Evolutionary conservation across 2,797 vertebrate genomes (phyloP).

Genomic region (Liparis tanakae): DNA sequence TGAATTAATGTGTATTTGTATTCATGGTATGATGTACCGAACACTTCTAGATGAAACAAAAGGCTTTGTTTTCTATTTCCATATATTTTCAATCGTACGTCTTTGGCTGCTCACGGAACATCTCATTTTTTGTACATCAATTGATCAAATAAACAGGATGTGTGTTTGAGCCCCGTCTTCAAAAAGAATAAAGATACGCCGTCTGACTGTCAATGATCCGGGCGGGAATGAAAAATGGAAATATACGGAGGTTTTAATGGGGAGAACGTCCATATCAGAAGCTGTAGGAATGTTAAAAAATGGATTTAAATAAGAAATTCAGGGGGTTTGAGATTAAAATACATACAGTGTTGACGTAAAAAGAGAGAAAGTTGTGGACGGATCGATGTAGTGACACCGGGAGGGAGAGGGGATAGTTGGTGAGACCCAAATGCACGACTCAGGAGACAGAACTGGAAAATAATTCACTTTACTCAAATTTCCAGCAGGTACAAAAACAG

Average conservation of each 20-base stretch:
- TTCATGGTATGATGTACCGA: not conserved
- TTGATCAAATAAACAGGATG: not conserved
- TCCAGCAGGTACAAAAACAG: too few species aligned
- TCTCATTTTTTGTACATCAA: not conserved
- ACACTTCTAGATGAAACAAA: not conserved
- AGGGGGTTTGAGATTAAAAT: not conserved
- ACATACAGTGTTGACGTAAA: not conserved
- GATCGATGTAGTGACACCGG: conserved; percentile 65
- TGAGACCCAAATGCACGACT: too few species aligned
- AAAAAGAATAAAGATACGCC: not conserved
- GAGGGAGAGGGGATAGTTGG: conserved; percentile 71
- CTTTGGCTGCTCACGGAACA: not conserved
- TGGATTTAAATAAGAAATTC: not conserved
- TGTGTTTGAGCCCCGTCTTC: not conserved
- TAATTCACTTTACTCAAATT: too few species aligned
- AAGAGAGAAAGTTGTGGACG: conserved; percentile 33
- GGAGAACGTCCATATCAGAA: not conserved
- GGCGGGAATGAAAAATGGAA: not conserved
- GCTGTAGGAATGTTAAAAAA: not conserved
- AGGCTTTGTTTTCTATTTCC: too few species aligned
- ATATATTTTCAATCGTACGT: too few species aligned
- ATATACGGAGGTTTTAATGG: not conserved
- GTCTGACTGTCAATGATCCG: not conserved
- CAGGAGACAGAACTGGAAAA: too few species aligned
- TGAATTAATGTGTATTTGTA: not conserved